Conservation (phyloP, 2,113 vertebrate genomes). For the Cyprichromis sp. region DNA sequence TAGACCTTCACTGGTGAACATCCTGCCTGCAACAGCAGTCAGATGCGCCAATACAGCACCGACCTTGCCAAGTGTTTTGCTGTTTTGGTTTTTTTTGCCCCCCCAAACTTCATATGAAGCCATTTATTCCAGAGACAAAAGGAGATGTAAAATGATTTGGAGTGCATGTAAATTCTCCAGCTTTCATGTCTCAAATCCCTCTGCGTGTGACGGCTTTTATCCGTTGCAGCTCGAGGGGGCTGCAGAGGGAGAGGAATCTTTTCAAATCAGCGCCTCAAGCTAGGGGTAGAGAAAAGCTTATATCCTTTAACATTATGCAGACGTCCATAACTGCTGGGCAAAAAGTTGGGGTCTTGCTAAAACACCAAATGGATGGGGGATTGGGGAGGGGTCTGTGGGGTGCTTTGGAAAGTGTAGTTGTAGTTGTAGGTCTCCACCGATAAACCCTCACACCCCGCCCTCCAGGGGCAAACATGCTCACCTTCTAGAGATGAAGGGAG, state of each 20-base stretch:
- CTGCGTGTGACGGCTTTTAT: slow-evolving; percentile 38
- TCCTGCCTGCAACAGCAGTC: slow-evolving; percentile 50
- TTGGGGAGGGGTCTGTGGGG: background rate
- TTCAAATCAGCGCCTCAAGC: slow-evolving; percentile 26
- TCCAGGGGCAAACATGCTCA: slow-evolving; percentile 39
- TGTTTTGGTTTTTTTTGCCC: background rate
- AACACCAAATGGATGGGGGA: slow-evolving; percentile 27
- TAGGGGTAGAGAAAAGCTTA: slow-evolving; percentile 19
- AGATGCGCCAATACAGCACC: slow-evolving; percentile 21
- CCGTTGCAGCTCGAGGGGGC: background rate
- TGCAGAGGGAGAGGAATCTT: slow-evolving; percentile 2
- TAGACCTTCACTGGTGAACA: slow-evolving; percentile 57
- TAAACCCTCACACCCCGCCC: slow-evolving; percentile 6
- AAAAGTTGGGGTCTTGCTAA: slow-evolving; percentile 12
- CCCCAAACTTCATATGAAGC: background rate
- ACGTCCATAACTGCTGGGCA: slow-evolving; percentile 46
- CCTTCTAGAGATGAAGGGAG: slow-evolving; percentile 39
- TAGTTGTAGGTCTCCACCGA: background rate
- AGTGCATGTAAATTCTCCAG: slow-evolving; percentile 23
- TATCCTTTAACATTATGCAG: slow-evolving; percentile 40
- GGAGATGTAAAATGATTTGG: slow-evolving; percentile 43
- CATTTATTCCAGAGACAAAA: slow-evolving; percentile 32
- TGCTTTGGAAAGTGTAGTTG: slow-evolving; percentile 1
- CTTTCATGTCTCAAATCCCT: slow-evolving; percentile 41
- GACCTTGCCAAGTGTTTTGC: slow-evolving; percentile 18